Evolutionary conservation across 2,888 invertebrate species (phyloP).

Genomic region (Leptinotarsa peninsularis): DNA sequence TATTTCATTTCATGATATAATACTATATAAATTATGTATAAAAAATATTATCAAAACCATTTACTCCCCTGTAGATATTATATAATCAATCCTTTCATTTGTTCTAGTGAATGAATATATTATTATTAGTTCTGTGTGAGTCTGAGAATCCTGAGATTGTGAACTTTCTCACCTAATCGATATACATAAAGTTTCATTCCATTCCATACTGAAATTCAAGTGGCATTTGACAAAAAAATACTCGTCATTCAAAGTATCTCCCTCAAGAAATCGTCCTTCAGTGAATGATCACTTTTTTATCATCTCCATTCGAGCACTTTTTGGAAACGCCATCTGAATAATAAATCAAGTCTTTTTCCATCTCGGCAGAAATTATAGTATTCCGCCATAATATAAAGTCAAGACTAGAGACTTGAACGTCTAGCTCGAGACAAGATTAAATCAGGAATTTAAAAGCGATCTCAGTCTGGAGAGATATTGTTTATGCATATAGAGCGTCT

Average conservation of each 20-base stretch:
- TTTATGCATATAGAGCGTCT: constrained; percentile 61
- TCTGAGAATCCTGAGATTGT: too few species aligned
- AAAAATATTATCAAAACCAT: too few species aligned
- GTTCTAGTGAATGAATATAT: too few species aligned
- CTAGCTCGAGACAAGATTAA: constrained; percentile 51
- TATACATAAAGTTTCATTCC: not conserved
- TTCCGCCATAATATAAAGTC: constrained; percentile 9
- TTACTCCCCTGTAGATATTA: too few species aligned
- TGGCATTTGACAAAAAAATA: too few species aligned
- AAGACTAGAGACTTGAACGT: constrained; percentile 7
- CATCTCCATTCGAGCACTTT: constrained; percentile 12
- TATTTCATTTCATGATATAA: too few species aligned
- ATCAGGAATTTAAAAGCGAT: constrained; percentile 60
- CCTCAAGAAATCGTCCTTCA: not conserved
- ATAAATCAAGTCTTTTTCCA: not conserved
- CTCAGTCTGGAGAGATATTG: constrained; percentile 57
- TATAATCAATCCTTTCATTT: too few species aligned
- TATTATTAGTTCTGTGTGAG: too few species aligned
- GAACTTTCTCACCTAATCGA: too few species aligned
- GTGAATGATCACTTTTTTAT: not conserved
- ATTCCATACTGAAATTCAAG: too few species aligned
- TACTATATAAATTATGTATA: too few species aligned
- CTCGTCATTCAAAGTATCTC: not conserved
- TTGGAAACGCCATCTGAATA: not conserved
- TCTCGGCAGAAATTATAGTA: constrained; percentile 8